A percentile compares a stretch with the other conserved stretches of the same genome.
These are phyloP conservation scores for Chondrosia reniformis DNA, from an alignment of 37 sponge, comb jelly and placozoan genomes.

Conservation along the genomic window DNA sequence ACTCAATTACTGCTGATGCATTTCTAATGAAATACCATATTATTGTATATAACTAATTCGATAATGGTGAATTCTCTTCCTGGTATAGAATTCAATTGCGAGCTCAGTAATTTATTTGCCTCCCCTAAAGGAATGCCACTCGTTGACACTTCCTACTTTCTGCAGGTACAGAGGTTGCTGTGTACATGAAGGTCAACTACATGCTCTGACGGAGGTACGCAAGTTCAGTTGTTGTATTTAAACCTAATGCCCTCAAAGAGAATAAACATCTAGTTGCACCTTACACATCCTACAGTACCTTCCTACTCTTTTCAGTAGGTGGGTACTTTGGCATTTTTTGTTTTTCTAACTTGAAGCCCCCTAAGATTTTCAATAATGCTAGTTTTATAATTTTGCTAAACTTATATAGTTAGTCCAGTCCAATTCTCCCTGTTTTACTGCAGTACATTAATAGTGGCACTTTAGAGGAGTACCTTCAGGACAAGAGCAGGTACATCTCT, in stretches of 20 bases:
- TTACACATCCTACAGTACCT: background rate
- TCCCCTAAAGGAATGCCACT: no score
- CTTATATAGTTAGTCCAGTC: background rate
- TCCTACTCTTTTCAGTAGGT: no score
- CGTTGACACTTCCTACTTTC: no score
- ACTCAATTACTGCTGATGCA: no score
- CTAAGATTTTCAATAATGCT: no score
- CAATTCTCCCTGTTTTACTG: background rate
- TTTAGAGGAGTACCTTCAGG: constrained; percentile 64
- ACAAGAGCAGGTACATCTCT: constrained; percentile 30
- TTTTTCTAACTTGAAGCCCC: no score
- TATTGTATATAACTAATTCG: no score
- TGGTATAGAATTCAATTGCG: no score
- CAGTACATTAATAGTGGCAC: constrained; percentile 91
- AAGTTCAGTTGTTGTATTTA: background rate
- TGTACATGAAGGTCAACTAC: constrained; percentile 84
- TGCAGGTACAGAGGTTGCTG: constrained; percentile 81
- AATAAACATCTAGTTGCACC: background rate
- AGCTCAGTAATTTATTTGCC: no score
- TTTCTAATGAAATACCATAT: no score
- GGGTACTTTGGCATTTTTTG: no score
- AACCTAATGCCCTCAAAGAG: background rate
- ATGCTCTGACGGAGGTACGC: constrained; percentile 86
- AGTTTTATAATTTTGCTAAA: background rate
- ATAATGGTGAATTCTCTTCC: no score